These are phyloP conservation scores for Chaetura pelagica DNA, from an alignment of 2,113 vertebrate genomes.

Conservation along the genomic window DNA sequence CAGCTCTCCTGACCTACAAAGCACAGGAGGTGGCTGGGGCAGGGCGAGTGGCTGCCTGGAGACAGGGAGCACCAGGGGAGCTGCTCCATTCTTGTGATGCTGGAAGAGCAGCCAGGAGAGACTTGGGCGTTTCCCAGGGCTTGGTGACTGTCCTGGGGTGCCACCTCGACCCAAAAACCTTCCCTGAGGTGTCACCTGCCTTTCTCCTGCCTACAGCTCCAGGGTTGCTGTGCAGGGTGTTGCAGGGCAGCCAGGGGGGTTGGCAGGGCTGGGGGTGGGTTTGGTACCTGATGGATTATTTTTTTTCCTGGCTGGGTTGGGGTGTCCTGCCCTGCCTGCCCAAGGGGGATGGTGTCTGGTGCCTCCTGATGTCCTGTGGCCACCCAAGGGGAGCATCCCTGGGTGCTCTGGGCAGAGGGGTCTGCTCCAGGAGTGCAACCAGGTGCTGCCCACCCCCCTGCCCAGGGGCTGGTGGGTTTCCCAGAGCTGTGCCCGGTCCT, in stretches of 20 bases:
- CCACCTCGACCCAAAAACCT: accelerated
- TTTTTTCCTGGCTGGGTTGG: background rate
- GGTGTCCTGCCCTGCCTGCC: background rate
- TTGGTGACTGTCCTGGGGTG: background rate
- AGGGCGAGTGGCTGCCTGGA: accelerated
- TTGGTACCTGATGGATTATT: background rate
- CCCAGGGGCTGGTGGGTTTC: background rate
- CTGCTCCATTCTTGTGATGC: background rate
- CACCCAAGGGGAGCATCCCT: background rate
- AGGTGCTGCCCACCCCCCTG: background rate
- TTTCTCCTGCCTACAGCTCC: background rate
- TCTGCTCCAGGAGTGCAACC: background rate
- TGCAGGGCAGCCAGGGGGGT: accelerated
- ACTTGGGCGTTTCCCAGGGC: background rate
- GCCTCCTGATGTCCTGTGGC: background rate
- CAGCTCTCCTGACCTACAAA: accelerated
- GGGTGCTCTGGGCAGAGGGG: background rate
- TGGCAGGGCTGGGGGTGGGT: background rate
- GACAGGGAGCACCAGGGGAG: background rate
- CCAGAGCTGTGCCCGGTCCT: background rate
- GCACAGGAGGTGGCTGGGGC: accelerated
- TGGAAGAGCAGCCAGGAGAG: background rate
- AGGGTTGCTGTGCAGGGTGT: accelerated
- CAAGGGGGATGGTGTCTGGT: background rate
- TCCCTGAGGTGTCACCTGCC: background rate